Evolutionary conservation across 2,113 vertebrate genomes (phyloP).

Genomic region (Equus quagga): DNA sequence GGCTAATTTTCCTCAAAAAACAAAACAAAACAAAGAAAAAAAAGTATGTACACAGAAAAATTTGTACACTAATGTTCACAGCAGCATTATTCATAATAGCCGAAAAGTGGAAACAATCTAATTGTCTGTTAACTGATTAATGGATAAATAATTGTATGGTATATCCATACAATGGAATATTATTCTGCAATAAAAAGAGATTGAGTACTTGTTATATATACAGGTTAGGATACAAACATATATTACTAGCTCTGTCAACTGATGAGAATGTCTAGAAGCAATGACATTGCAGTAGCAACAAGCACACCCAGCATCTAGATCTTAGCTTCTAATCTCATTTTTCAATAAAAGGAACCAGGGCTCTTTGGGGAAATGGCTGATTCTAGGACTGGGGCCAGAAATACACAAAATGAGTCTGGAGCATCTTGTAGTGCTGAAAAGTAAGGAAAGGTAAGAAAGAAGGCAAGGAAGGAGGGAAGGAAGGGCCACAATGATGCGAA

Average conservation of each 20-base stretch:
- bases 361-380: slow-evolving; percentile 22
- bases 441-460: not conserved
- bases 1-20: too few relatives aligned
- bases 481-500: not conserved
- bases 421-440: not conserved
- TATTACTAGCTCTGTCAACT: not conserved
- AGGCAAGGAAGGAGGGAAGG: not conserved
- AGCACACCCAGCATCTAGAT: not conserved
- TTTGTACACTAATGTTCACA: not conserved
- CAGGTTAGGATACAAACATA: not conserved
- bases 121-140: not conserved
- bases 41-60: not conserved
- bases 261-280: not conserved
- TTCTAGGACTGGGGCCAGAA: not conserved
- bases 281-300: not conserved
- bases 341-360: not conserved
- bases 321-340: not conserved
- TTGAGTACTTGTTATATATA: not conserved
- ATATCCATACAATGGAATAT: not conserved
- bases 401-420: not conserved
- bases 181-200: slow-evolving; percentile 18
- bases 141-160: not conserved
- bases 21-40: too few relatives aligned
- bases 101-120: not conserved
- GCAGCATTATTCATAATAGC: not conserved